Evolutionary conservation across 1,140 invertebrate genomes (phyloP).

Genomic region (Prorops nasuta): DNA sequence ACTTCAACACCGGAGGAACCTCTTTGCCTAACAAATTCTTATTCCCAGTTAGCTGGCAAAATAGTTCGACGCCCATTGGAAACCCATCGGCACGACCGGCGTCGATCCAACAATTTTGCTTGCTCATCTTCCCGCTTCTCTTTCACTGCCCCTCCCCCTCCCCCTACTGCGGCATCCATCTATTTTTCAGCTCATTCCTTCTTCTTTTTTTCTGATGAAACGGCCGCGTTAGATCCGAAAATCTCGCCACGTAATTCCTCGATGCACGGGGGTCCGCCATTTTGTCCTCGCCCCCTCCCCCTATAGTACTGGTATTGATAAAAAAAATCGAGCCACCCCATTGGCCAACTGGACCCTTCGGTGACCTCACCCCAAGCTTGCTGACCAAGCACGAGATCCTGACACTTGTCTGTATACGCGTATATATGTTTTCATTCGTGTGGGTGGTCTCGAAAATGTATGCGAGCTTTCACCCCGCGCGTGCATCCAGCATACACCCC

Average conservation of each 20-base stretch:
- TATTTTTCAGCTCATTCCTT: too few relatives aligned
- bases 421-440: too few relatives aligned
- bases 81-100: slow-evolving; percentile 13
- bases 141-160: neutral
- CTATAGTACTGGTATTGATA: slow-evolving; percentile 48
- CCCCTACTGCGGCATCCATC: neutral
- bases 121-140: slow-evolving; percentile 9
- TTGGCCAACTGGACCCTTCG: slow-evolving; percentile 51
- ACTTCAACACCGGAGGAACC: slow-evolving; percentile 30
- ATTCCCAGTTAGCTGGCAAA: slow-evolving; percentile 13
- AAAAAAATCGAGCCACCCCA: slow-evolving; percentile 44
- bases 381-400: slow-evolving; percentile 54
- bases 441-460: too few relatives aligned
- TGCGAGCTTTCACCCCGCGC: slow-evolving; percentile 32
- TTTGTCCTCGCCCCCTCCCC: slow-evolving; percentile 39
- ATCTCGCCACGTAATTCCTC: neutral
- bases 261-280: slow-evolving; percentile 40
- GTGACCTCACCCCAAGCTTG: slow-evolving; percentile 46
- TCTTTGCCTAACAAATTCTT: slow-evolving; percentile 39
- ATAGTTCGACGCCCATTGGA: slow-evolving; percentile 15
- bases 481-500: slow-evolving; percentile 21
- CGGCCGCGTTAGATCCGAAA: neutral
- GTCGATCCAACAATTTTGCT: too few relatives aligned
- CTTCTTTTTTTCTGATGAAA: too few relatives aligned
- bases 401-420: too few relatives aligned